Percentiles rank a stretch among this genome's conserved stretches.
Evolutionary conservation across 2,888 invertebrate genomes (phyloP).

Genomic region (Mystacides longicornis): DNA sequence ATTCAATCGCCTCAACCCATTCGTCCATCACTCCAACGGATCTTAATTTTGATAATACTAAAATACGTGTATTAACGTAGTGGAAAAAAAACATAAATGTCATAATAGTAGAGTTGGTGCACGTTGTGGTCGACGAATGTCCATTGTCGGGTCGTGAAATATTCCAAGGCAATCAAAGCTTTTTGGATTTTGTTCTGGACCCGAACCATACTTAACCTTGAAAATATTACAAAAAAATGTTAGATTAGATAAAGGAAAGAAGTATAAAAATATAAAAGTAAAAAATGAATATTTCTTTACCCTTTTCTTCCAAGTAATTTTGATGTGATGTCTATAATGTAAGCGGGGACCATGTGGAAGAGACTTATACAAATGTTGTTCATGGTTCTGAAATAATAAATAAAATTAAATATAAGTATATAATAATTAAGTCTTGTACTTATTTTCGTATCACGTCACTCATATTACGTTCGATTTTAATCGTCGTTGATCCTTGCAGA

Average conservation of each 20-base stretch:
- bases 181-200: conserved; percentile 54
- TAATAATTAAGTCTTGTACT: conserved; percentile 40
- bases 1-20: too few species aligned
- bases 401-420: conserved; percentile 3
- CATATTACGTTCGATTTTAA: too few species aligned
- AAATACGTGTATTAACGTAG: too few species aligned
- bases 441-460: too few species aligned
- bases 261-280: too few species aligned
- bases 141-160: conserved; percentile 66
- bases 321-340: conserved; percentile 65
- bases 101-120: conserved; percentile 33
- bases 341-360: conserved; percentile 68
- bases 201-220: conserved; percentile 51
- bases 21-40: too few species aligned
- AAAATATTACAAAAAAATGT: not conserved
- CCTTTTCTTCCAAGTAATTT: conserved; percentile 58
- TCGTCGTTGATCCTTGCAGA: too few species aligned
- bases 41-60: not conserved
- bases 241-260: too few species aligned
- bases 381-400: conserved; percentile 39
- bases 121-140: conserved; percentile 52
- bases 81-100: not conserved
- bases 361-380: conserved; percentile 44
- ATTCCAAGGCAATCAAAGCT: conserved; percentile 55
- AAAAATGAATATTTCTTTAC: too few species aligned